Percentiles rank a stretch among this genome's conserved stretches.
phyloP scores from a whole-genome alignment of 2,888 invertebrate genomes.

The Heliconius charithonia region DNA sequence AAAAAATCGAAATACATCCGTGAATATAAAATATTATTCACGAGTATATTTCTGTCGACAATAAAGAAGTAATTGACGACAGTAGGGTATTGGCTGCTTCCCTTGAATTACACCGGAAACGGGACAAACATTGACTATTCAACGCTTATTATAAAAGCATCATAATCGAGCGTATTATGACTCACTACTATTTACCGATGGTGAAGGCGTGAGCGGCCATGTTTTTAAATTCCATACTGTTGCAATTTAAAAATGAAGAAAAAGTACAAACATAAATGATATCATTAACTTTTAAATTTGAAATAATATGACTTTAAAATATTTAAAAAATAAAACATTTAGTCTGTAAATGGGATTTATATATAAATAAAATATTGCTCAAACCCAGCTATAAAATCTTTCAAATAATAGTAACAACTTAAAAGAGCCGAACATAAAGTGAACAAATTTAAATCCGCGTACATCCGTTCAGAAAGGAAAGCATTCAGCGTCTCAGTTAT shows the following conservation, averaged over 20 bases:
- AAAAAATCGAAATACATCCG: no score
- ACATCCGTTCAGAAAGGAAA: slow-evolving; percentile 32
- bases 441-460: slow-evolving; percentile 17
- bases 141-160: slow-evolving; percentile 41
- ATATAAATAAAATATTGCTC: not conserved
- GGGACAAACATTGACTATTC: slow-evolving; percentile 55
- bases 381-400: not conserved
- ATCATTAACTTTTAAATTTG: not conserved
- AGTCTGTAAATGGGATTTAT: not conserved
- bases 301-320: not conserved
- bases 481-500: slow-evolving; percentile 56
- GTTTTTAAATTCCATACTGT: not conserved
- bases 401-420: not conserved
- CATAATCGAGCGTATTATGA: slow-evolving; percentile 34
- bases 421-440: slow-evolving; percentile 8
- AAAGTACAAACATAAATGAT: not conserved
- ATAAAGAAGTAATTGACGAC: slow-evolving; percentile 29
- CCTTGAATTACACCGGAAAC: slow-evolving; percentile 52
- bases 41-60: slow-evolving; percentile 1
- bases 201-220: slow-evolving; percentile 7
- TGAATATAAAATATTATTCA: not conserved
- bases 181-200: slow-evolving; percentile 26
- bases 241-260: not conserved
- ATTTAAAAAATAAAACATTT: not conserved
- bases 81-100: slow-evolving; percentile 45